Evolutionary conservation across 2,888 invertebrate genomes (phyloP), one percentile per base, ranked within the genome.

Genomic region (Nasonovia ribisnigri): DNA sequence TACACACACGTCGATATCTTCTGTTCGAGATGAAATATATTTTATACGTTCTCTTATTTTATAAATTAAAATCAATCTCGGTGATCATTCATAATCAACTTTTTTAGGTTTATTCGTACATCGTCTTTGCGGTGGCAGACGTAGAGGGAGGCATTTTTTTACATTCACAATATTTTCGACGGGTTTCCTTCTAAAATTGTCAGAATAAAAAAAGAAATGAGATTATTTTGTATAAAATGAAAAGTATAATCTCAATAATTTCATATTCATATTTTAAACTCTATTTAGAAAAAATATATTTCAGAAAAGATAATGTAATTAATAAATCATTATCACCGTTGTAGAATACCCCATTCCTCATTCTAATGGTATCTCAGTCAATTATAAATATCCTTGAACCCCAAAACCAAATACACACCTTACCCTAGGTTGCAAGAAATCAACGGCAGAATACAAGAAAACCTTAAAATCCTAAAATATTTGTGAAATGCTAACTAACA

Each of bases 1-100:
- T 77, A n/a, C 29, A 60, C 77, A 77, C 77, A 36, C 36, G 77
- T 77, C 77, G 77, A 77, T 77, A 77, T 77, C 77, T 77, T 77
- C 36, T 77, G 36, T 36, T 36, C 36, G 77, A 42, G 77, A 77
- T 77, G 36, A 77, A 67, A 77, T 36, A 36, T 77, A 60, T 36
- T 77, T 16, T 67, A 8, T 77, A 77, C 16, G 20, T 6, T 3
- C 36, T 6, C n/a, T 67, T 36, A 6, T 67, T 16, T n/a, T n/a
- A n/a, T 67, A 16, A n/a, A 67, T 67, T 11, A 16, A 4, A 16
- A 67, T 67, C n/a, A 10, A 8, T 16, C 57, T 16, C 77, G 36
- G 77, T 20, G 36, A 36, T 36, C 77, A 20, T 36, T 77, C 36
- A 77, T n/a, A n/a, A 11, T 46, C 11, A 11, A 46, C 46, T 36